Conservation (phyloP, 2,797 vertebrate species). For the Heterohyrax brucei region DNA sequence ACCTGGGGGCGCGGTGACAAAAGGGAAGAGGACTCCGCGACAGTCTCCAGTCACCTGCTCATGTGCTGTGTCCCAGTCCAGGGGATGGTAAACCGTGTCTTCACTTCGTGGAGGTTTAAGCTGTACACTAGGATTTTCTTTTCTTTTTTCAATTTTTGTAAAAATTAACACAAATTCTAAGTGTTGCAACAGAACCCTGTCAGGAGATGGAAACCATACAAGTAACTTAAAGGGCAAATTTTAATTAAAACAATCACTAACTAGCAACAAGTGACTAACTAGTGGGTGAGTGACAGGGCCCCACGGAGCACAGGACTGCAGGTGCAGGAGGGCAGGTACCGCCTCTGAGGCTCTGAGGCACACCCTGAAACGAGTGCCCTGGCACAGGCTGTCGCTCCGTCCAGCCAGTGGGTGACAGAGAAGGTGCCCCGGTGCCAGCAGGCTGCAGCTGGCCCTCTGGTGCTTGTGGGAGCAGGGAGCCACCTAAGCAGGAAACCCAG, state of each 20-base stretch:
- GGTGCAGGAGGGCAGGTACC: not conserved
- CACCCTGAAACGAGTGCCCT: too few species aligned
- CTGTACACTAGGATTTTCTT: not conserved
- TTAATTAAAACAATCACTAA: not conserved
- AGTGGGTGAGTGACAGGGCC: not conserved
- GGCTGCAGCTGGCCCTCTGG: not conserved
- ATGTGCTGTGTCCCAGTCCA: not conserved
- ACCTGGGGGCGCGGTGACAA: not conserved
- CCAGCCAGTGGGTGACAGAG: not conserved
- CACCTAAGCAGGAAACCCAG: too few species aligned
- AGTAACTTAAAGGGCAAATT: not conserved
- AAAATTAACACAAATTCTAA: slow-evolving; percentile 31
- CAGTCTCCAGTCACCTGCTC: not conserved
- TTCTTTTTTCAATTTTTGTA: not conserved
- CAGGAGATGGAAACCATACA: not conserved
- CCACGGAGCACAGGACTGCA: not conserved
- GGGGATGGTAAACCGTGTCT: not conserved
- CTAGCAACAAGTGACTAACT: not conserved
- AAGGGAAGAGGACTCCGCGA: not conserved
- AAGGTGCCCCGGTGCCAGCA: not conserved
- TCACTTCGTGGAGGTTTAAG: not conserved
- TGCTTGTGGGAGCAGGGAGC: not conserved
- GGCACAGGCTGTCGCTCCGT: not conserved
- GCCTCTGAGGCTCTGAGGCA: not conserved
- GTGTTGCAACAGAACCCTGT: not conserved